Evolutionary conservation across 2,888 invertebrate species (phyloP).

Genomic region (Piscicola geometra): DNA sequence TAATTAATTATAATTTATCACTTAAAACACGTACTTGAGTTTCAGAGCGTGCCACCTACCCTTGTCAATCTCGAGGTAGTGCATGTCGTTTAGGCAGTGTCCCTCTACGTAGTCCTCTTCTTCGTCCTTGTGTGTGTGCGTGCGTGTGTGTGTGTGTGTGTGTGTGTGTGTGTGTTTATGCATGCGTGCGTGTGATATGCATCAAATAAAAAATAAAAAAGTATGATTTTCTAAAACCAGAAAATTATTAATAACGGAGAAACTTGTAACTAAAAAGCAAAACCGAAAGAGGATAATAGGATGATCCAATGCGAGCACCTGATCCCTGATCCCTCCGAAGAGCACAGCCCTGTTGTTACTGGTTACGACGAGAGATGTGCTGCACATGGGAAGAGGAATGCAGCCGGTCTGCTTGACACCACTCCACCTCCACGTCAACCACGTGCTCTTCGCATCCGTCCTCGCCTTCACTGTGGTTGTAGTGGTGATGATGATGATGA

Average conservation of each 20-base stretch:
- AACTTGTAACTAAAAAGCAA: too few relatives aligned
- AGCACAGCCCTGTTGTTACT: slow-evolving; percentile 69
- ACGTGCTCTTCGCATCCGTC: slow-evolving; percentile 37
- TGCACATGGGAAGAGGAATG: slow-evolving; percentile 65
- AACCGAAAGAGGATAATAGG: too few relatives aligned
- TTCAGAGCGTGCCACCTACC: slow-evolving; percentile 69
- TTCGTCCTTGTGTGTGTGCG: slow-evolving; percentile 58
- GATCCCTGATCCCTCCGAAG: slow-evolving; percentile 82
- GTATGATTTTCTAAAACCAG: too few relatives aligned
- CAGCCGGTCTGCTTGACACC: slow-evolving; percentile 66
- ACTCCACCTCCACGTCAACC: slow-evolving; percentile 68
- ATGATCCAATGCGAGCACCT: too few relatives aligned
- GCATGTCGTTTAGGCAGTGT: slow-evolving; percentile 75
- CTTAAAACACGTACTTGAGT: slow-evolving; percentile 47
- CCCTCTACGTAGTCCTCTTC: slow-evolving; percentile 76
- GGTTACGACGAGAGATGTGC: slow-evolving; percentile 64
- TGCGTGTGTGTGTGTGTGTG: too few relatives aligned
- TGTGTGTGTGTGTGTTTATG: neutral
- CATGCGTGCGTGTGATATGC: neutral
- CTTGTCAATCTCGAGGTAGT: slow-evolving; percentile 70
- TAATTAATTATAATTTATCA: neutral
- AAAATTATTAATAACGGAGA: too few relatives aligned
- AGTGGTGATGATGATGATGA: neutral
- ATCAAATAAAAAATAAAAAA: too few relatives aligned
- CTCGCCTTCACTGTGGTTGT: slow-evolving; percentile 30